A percentile compares a stretch with the other conserved stretches of the same genome.
Evolutionary conservation across 1,140 invertebrate species (phyloP).

Genomic region (Sycobia sp.): DNA sequence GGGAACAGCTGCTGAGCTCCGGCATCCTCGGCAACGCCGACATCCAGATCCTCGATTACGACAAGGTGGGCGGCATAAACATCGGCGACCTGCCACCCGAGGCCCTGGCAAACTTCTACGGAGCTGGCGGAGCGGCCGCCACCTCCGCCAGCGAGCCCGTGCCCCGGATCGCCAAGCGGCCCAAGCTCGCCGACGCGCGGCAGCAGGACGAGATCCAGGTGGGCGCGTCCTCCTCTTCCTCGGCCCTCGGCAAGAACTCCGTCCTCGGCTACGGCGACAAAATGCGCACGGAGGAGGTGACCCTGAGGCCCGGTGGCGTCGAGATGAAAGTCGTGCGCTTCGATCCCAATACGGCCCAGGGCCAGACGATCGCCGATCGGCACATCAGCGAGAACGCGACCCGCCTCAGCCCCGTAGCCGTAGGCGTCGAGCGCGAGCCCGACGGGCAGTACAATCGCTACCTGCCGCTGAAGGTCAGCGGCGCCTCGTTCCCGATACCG

Average conservation of each 20-base stretch:
- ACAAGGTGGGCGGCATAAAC: conserved; percentile 85
- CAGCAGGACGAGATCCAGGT: conserved; percentile 57
- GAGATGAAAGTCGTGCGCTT: conserved; percentile 86
- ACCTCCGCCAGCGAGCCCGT: conserved; percentile 71
- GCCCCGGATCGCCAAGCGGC: conserved; percentile 65
- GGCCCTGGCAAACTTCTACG: conserved; percentile 82
- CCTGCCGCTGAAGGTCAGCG: conserved; percentile 80
- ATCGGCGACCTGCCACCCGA: conserved; percentile 83
- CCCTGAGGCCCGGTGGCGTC: conserved; percentile 66
- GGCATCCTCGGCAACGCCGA: conserved; percentile 85
- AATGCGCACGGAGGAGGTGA: conserved; percentile 54
- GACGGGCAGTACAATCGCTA: conserved; percentile 77
- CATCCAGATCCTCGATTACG: conserved; percentile 83
- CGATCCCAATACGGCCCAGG: conserved; percentile 74
- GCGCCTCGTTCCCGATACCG: conserved; percentile 81
- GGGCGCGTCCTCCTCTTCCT: neutral
- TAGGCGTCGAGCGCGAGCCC: conserved; percentile 61
- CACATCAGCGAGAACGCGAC: conserved; percentile 77
- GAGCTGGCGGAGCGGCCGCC: conserved; percentile 71
- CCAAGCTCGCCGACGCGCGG: conserved; percentile 50
- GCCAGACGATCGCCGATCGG: conserved; percentile 71
- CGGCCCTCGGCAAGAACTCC: conserved; percentile 48
- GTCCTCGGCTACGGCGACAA: conserved; percentile 43
- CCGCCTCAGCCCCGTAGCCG: conserved; percentile 72
- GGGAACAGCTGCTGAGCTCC: conserved; percentile 80